Conservation (phyloP, 1,140 invertebrate species). For the Pissodes strobi region DNA sequence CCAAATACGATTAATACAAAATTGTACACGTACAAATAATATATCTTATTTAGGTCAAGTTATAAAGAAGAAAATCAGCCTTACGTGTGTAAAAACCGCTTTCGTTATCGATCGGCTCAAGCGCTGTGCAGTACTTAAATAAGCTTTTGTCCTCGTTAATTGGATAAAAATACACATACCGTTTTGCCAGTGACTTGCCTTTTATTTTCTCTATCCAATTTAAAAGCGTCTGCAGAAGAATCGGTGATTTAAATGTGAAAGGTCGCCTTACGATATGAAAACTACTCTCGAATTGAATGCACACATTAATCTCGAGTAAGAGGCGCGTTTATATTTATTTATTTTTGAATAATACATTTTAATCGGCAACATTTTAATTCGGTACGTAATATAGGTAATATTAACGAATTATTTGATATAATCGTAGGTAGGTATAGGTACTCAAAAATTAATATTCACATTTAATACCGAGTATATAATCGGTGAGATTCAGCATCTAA, state of each 20-base stretch:
- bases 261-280: conserved; percentile 12
- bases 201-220: conserved; percentile 21
- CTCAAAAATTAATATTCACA: too few species aligned
- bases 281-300: neutral
- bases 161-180: conserved; percentile 28
- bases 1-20: too few species aligned
- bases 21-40: neutral
- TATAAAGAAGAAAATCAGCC: conserved; percentile 16
- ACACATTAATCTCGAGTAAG: too few species aligned
- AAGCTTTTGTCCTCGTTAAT: conserved; percentile 25
- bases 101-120: conserved; percentile 23
- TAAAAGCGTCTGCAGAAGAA: conserved; percentile 13
- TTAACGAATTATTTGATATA: too few species aligned
- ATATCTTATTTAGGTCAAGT: conserved; percentile 18
- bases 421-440: too few species aligned
- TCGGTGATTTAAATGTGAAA: conserved; percentile 13
- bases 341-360: too few species aligned
- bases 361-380: too few species aligned
- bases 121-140: conserved; percentile 15
- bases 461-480: too few species aligned
- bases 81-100: conserved; percentile 19
- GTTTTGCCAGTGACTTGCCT: conserved; percentile 18
- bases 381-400: too few species aligned
- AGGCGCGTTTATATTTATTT: too few species aligned
- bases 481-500: too few species aligned